A percentile compares a stretch with the other conserved stretches of the same genome.
Conservation (phyloP, 2,113 vertebrate genomes). For the Leptobrachium ailaonicum region DNA sequence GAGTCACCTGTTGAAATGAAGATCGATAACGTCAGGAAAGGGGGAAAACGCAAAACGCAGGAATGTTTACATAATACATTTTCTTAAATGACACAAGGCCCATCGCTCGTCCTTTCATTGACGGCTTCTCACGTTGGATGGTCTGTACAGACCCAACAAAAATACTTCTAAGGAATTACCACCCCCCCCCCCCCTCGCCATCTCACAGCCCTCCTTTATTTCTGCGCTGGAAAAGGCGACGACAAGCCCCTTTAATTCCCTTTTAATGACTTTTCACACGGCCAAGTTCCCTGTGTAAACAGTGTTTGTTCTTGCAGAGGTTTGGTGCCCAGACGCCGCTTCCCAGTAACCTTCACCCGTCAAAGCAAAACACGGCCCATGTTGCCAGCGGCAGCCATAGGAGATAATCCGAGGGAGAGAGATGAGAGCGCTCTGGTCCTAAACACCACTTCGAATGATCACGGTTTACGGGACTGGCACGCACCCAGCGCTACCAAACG, state of each 20-base stretch:
- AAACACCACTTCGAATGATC: not conserved
- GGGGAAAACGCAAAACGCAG: not conserved
- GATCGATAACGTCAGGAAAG: conserved; percentile 15
- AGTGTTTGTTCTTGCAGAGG: conserved; percentile 76
- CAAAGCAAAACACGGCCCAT: conserved; percentile 53
- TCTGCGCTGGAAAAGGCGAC: conserved; percentile 71
- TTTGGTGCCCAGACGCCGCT: conserved; percentile 76
- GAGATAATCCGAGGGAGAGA: conserved; percentile 26
- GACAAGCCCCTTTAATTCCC: conserved; percentile 83
- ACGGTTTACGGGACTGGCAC: not conserved
- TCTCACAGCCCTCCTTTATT: not conserved
- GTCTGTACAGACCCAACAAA: conserved; percentile 76
- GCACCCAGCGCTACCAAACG: conserved; percentile 5
- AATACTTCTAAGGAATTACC: conserved; percentile 62
- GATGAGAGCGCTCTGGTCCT: not conserved
- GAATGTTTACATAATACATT: not conserved
- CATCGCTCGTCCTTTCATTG: not conserved
- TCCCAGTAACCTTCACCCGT: conserved; percentile 68
- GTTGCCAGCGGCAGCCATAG: conserved; percentile 46
- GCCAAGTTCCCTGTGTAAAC: conserved; percentile 79
- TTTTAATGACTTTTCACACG: conserved; percentile 86
- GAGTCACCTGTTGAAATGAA: conserved; percentile 83
- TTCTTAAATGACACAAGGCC: not conserved
- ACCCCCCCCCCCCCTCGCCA: not conserved
- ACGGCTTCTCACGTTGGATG: conserved; percentile 62